Conservation (phyloP, 2,888 invertebrate genomes). For the Megaustenia siamemsis region DNA sequence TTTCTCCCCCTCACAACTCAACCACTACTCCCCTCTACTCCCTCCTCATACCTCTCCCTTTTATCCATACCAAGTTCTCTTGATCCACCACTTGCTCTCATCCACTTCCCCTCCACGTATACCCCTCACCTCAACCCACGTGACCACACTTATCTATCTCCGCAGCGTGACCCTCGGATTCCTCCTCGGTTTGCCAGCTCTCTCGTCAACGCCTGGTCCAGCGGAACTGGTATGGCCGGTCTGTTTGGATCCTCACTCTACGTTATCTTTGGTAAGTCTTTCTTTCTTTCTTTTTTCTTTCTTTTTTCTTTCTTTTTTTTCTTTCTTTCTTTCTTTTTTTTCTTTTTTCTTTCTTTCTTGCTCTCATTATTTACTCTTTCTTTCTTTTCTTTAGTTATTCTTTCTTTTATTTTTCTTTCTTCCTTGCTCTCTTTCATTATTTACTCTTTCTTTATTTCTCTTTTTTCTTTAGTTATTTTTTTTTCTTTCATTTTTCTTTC, state of each 20-base stretch:
- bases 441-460: neutral
- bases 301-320: too few species aligned
- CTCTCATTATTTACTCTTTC: neutral
- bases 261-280: slow-evolving; percentile 66
- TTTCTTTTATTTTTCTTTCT: neutral
- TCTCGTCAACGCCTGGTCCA: slow-evolving; percentile 73
- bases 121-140: neutral
- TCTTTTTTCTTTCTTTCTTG: neutral
- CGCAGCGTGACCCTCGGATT: slow-evolving; percentile 72
- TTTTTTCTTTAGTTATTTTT: neutral
- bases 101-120: neutral
- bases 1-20: too few species aligned
- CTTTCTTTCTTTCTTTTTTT: neutral
- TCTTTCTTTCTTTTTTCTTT: neutral
- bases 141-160: slow-evolving; percentile 21
- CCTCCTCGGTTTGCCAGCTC: slow-evolving; percentile 69
- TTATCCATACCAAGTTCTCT: too few species aligned
- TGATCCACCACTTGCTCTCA: neutral
- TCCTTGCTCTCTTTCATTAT: neutral
- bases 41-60: too few species aligned
- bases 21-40: too few species aligned
- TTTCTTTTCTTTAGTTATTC: neutral
- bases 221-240: slow-evolving; percentile 74
- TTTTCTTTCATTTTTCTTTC: neutral
- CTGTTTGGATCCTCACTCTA: slow-evolving; percentile 69